Base-by-base conservation (phyloP, 2,888 invertebrate species). In the Cheilosia variabilis region DNA sequence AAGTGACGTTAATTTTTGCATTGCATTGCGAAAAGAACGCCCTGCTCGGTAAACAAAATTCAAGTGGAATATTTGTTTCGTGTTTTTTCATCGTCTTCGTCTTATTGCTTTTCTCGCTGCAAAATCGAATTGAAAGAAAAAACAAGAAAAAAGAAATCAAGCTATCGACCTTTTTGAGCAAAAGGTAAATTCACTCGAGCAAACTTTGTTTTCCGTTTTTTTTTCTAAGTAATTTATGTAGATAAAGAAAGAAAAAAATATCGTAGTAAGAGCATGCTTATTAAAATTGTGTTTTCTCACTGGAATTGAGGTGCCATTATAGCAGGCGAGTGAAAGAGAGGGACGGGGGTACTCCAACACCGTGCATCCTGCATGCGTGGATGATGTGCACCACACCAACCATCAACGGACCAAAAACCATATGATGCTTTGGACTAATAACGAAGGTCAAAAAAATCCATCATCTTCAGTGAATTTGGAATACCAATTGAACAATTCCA, bases 11-110 rank as follows among this genome's bases (percentile, higher is more conserved):
- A 52, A 9, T 45, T 84, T 84, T 80, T 80, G 80, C 75, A 80
- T 84, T 60, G 73, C 78, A 22, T 76, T 77, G 76, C 86, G 66
- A 81, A 81, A 86, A 86, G 81, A 86, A 86, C 86, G 86, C 86
- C 86, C 86, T 81, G 60, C 86, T 86, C 81, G 86, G 81, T 86
- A 86, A 86, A 86, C 86, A 86, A 81, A 84, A 84, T 80, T 80
- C 69, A 50, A 58, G 73, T 63, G 69, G 22, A 52, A 60, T 58
- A 76, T 76, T 77, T 68, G 86, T 86, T 76, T 81, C 71, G 71
- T 79, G 63, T 79, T 80, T 84, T 77, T 66, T 50, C 45, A 52
- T 65, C 68, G 60, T 60, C 69, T 71, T 71, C 63, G 41, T 19
- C 60, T 22, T 31, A 41, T 53, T 69, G 66, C 73, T 66, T 73